These are phyloP conservation scores for Chloroceryle aenea DNA, from an alignment of 2,113 vertebrate species.

Conservation along the genomic window DNA sequence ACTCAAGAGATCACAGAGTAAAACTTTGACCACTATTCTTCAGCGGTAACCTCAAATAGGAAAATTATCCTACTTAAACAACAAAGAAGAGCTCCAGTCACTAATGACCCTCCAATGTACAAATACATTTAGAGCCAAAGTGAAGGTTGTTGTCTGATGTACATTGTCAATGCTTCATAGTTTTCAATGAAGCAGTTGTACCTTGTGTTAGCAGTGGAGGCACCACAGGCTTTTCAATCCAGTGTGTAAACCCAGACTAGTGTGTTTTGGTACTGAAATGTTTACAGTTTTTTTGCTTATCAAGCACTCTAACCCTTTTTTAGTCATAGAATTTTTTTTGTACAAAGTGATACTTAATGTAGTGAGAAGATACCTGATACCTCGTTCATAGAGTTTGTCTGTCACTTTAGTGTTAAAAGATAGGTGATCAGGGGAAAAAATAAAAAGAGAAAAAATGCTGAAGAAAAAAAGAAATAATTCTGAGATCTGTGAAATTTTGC, in stretches of 20 bases:
- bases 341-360: background rate
- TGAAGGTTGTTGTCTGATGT: background rate
- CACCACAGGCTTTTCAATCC: background rate
- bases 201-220: background rate
- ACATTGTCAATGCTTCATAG: background rate
- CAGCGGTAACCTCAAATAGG: background rate
- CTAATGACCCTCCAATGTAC: background rate
- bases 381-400: background rate
- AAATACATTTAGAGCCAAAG: background rate
- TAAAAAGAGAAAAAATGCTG: background rate
- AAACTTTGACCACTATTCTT: background rate
- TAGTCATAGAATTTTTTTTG: background rate
- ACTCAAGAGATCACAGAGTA: background rate
- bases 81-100: background rate
- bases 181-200: background rate
- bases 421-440: background rate
- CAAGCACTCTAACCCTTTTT: background rate
- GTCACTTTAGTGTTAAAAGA: background rate
- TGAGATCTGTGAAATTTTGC: conserved; percentile 16
- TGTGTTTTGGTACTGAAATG: background rate
- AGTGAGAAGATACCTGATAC: background rate
- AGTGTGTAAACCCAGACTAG: background rate
- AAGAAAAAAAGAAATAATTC: background rate
- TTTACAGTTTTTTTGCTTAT: background rate
- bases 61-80: background rate